Conservation (phyloP, 1,140 invertebrate genomes). For the Ephestia elutella region DNA sequence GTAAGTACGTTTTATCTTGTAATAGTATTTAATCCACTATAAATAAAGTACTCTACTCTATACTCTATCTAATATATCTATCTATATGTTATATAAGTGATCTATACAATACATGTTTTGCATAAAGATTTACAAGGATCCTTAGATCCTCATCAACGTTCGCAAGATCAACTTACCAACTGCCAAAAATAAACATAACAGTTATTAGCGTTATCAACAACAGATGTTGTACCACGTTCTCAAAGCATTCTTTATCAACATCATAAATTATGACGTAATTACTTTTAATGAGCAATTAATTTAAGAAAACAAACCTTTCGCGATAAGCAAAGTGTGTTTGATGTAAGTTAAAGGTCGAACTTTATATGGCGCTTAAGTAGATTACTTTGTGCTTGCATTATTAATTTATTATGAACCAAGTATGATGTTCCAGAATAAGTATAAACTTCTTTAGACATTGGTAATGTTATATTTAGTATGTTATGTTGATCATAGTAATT, state of each 20-base stretch:
- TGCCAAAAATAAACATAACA: neutral
- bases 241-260: conserved; percentile 15
- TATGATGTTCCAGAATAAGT: neutral
- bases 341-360: conserved; percentile 8
- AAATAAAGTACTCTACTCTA: too few relatives aligned
- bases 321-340: conserved; percentile 16
- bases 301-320: conserved; percentile 13
- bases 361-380: neutral
- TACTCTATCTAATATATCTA: too few relatives aligned
- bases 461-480: too few relatives aligned
- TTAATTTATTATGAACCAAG: neutral
- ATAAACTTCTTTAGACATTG: too few relatives aligned
- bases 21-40: too few relatives aligned
- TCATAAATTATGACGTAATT: conserved; percentile 22
- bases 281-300: conserved; percentile 20
- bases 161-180: neutral
- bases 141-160: conserved; percentile 13
- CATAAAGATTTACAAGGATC: too few relatives aligned
- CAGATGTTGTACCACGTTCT: conserved; percentile 6
- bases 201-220: neutral
- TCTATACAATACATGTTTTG: too few relatives aligned
- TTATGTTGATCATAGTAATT: too few relatives aligned
- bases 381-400: neutral
- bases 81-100: too few relatives aligned
- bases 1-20: too few relatives aligned